Evolutionary conservation across 2,113 vertebrate species (phyloP).

Genomic region (Corythaixoides concolor): DNA sequence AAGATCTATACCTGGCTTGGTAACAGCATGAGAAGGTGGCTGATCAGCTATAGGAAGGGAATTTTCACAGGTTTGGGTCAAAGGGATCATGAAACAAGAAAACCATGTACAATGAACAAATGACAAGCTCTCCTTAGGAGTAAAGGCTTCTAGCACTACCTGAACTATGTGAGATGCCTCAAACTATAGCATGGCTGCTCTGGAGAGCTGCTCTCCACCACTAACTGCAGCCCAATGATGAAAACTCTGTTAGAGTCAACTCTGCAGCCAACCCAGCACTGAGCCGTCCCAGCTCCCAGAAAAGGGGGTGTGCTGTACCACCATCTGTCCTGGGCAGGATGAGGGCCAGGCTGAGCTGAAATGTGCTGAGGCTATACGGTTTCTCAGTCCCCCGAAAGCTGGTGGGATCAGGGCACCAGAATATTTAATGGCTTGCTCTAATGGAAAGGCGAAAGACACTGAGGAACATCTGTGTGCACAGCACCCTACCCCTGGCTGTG

Average conservation of each 20-base stretch:
- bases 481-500: neutral
- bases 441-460: neutral
- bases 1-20: neutral
- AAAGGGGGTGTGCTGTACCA: neutral
- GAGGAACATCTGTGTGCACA: neutral
- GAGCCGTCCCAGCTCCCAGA: neutral
- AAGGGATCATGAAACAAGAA: neutral
- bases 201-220: neutral
- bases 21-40: neutral
- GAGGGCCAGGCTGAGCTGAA: neutral
- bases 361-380: neutral
- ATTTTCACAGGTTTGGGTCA: neutral
- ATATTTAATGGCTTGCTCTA: neutral
- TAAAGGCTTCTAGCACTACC: neutral
- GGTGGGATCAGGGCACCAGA: neutral
- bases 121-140: neutral
- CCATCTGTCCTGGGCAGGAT: neutral
- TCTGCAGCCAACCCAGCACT: neutral
- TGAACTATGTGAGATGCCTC: neutral
- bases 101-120: neutral
- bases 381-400: neutral
- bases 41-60: neutral
- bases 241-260: neutral
- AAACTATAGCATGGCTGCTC: neutral
- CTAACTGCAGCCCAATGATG: neutral